Base-by-base conservation (phyloP, 2,113 vertebrate genomes). In the Noturus placidus region DNA sequence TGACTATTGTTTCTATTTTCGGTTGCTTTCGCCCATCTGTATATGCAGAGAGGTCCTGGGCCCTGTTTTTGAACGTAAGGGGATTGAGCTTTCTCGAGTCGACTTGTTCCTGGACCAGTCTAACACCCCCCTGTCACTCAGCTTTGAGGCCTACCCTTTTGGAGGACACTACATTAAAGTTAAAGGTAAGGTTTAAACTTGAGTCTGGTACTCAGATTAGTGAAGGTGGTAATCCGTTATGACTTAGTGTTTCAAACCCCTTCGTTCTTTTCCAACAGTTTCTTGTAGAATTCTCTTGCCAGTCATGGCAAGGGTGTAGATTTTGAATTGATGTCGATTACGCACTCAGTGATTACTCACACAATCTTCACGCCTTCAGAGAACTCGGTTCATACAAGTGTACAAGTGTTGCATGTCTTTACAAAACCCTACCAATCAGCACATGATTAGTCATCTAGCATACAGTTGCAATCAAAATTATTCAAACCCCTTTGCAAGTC, bases 51-150 rank as follows among this genome's bases (percentile, higher is more conserved):
- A 99, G 92, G 96, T 98, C 77, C 91, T 99, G 79, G 94, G 95
- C 33, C 98, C 98, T 0, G 95, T 99, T n/a, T 98, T 99, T 0
- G 98, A 99, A 92, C 96, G 97, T 89, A 98, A 97, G 27, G 97
- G 96, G 0, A 96, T 99, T 0, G 94, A 98, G 2, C 91, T 95
- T 86, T 92, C 94, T 80, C 95, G 94, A 54, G 96, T 98, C 82
- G 95, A 98, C 22, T 91, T 99, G 92, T 99, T 97, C 92, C 93
- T 99, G 93, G 98, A 99, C 90, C 98, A 99, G 93, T 99, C 98
- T 83, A 97, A 97, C 94, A 99, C 98, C 0, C 97, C 98, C 0
- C 94, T 99, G 80, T 98, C 96, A 0, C 97, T 99, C 42, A 94
- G 96, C 91, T 99, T 99, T 0, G 98, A 99, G 93, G 97, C 98